Evolutionary conservation across 2,888 invertebrate species (phyloP), one percentile per base, ranked within the genome.

Genomic region (Molanna angustata): DNA sequence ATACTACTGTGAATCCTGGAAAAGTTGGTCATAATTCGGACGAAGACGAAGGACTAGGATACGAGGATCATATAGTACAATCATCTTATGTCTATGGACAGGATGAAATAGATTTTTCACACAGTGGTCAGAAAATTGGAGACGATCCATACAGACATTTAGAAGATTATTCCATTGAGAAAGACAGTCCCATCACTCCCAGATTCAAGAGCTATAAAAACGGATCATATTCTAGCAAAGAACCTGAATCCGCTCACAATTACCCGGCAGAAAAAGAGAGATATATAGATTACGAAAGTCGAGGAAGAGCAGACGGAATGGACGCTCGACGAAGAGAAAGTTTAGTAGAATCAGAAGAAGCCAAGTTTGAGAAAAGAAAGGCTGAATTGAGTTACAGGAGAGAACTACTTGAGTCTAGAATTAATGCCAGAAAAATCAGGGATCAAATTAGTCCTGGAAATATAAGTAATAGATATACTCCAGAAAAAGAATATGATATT

Each of bases 21-120:
- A 73, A 71, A 67, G 68, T 72, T 64, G 68, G 70, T 7, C 80
- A 80, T 50, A 76, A 82, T 50, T 88, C 88, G 9, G 89, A 89
- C 65, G 89, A 88, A 65, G 89, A 88, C 61, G 89, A 89, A 68
- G 88, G 88, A 0, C 69, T 88, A n/a, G 88, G 88, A 1, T 82
- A 85, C 50, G 88, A 89, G 65, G 82, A 82, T 57, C 67, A 65
- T 56, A 72, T 74, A 47, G 70, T 52, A 1, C 49, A 54, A 13
- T 19, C 35, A 11, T 42, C 50, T 3, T 50, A 76, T 48, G 66
- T 65, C 48, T 73, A 74, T 60, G 67, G 69, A 60, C 61, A 66
- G 3, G 65, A 67, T 22, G 69, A 70, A 48, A 69, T 65, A 49
- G 66, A 66, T 54, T 70, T 70, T 56, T 70, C 73, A 45, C 77